These are phyloP conservation scores for Lepidochitona cinerea DNA, from an alignment of 2,888 invertebrate genomes.

Conservation along the genomic window DNA sequence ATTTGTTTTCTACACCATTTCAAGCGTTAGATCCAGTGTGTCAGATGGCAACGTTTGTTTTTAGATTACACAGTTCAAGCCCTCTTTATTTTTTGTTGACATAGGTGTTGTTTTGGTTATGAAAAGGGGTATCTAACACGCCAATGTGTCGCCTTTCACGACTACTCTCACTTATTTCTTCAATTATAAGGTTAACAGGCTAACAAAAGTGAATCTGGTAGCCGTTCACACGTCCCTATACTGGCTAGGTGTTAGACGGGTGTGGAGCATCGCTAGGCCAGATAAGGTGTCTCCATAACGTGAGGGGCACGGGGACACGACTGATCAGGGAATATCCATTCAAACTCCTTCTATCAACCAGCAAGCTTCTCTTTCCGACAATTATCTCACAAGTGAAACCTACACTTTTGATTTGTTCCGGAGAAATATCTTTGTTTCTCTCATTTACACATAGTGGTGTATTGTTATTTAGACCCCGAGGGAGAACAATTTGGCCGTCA, in stretches of 20 bases:
- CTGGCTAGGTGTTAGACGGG: not conserved
- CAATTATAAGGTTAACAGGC: constrained; percentile 2
- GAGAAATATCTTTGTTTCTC: too few relatives aligned
- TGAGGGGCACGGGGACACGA: not conserved
- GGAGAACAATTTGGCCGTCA: too few relatives aligned
- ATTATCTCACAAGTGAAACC: too few relatives aligned
- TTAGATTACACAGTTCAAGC: not conserved
- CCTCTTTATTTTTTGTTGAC: constrained; percentile 1
- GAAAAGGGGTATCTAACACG: not conserved
- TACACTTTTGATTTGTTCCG: too few relatives aligned
- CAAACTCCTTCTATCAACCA: too few relatives aligned
- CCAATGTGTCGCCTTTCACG: not conserved
- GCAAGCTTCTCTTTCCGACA: too few relatives aligned
- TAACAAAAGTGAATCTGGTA: not conserved
- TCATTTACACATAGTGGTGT: too few relatives aligned
- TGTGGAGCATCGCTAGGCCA: not conserved
- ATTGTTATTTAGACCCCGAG: too few relatives aligned
- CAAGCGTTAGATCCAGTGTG: not conserved
- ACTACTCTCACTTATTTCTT: not conserved
- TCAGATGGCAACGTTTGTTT: not conserved
- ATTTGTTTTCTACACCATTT: too few relatives aligned
- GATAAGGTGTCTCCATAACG: not conserved
- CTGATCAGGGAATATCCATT: too few relatives aligned
- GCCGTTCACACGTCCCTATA: not conserved
- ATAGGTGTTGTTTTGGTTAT: not conserved